These are phyloP conservation scores for Sphaerophoria rueppellii DNA, from an alignment of 2,888 invertebrate genomes.

Conservation along the genomic window DNA sequence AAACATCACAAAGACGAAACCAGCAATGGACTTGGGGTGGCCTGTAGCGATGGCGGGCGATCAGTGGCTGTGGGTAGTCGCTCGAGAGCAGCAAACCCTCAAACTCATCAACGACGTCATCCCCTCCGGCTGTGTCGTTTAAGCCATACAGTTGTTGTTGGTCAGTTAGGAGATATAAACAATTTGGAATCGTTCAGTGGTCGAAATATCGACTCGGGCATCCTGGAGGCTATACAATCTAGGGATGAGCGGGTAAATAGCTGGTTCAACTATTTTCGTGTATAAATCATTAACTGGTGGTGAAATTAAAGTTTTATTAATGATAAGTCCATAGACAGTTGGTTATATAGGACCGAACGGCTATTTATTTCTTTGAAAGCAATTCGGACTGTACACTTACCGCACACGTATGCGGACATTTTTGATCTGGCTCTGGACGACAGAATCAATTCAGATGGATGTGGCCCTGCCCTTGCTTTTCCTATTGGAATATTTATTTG, in stretches of 20 bases:
- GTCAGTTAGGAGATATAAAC: conserved; percentile 50
- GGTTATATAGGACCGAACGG: conserved; percentile 68
- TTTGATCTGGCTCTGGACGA: conserved; percentile 27
- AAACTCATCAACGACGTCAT: not conserved
- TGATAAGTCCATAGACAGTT: conserved; percentile 70
- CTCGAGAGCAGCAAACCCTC: not conserved
- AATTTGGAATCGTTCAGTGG: conserved; percentile 67
- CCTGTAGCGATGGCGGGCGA: not conserved
- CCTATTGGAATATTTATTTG: conserved; percentile 59
- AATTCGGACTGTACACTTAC: conserved; percentile 56
- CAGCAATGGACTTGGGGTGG: not conserved
- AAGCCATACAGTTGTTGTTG: not conserved
- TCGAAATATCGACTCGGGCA: conserved; percentile 48
- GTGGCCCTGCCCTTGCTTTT: not conserved
- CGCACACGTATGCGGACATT: conserved; percentile 74
- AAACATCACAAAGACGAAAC: conserved; percentile 62
- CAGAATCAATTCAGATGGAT: not conserved
- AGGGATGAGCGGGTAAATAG: conserved; percentile 48
- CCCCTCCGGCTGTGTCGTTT: not conserved
- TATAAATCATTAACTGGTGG: conserved; percentile 73
- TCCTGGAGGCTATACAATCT: not conserved
- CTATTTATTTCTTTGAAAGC: conserved; percentile 71
- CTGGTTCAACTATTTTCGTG: conserved; percentile 60
- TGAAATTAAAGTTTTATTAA: conserved; percentile 74
- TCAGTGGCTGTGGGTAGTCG: not conserved